Percentiles rank a stretch among this genome's conserved stretches.
Conservation (phyloP, 2,888 invertebrate genomes). For the Dysmachus trigonus region DNA sequence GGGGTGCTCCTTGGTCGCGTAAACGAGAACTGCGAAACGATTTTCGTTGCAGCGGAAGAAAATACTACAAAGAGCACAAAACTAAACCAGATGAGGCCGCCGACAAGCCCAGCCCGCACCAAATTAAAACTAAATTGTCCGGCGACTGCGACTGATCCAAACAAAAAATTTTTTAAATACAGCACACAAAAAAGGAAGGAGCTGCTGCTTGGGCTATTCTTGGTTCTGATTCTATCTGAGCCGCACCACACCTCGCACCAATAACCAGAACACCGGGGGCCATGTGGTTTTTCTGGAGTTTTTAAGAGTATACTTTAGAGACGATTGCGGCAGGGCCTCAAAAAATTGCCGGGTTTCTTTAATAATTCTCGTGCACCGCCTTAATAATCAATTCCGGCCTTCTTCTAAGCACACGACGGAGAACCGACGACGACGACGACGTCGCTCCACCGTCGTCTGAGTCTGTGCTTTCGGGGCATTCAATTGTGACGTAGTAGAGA, state of each 20-base stretch:
- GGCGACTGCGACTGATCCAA: not conserved
- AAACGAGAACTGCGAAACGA: not conserved
- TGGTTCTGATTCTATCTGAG: not conserved
- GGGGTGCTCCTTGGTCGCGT: not conserved
- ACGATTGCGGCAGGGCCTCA: not conserved
- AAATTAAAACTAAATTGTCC: not conserved
- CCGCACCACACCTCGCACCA: not conserved
- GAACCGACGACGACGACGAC: too few relatives aligned
- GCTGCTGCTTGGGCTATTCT: not conserved
- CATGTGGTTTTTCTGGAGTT: not conserved
- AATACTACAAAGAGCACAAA: not conserved
- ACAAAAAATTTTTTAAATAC: too few relatives aligned
- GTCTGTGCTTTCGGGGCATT: not conserved
- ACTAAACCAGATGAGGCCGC: not conserved
- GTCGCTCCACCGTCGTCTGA: not conserved
- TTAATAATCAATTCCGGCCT: not conserved
- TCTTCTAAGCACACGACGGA: too few relatives aligned
- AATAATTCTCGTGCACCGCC: not conserved
- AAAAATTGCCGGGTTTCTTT: not conserved
- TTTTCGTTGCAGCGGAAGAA: not conserved
- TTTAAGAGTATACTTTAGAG: not conserved
- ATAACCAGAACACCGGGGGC: not conserved
- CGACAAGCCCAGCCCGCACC: too few relatives aligned
- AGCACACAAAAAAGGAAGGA: not conserved
- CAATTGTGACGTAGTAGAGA: constrained; percentile 3